phyloP scores from a whole-genome alignment of 2,888 invertebrate species.

The Heliconius aoede region DNA sequence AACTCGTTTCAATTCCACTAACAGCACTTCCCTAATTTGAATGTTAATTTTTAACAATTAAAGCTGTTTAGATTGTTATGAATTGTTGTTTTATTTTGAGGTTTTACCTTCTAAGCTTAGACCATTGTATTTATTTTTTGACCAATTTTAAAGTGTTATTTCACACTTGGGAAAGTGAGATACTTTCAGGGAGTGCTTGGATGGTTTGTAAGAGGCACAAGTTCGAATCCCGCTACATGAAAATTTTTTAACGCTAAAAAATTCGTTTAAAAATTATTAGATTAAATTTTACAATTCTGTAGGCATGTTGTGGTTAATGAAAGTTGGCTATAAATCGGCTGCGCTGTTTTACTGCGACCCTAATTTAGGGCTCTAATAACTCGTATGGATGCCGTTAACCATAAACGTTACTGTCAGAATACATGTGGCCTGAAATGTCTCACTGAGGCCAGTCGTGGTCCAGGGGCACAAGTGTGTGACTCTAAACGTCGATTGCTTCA shows the following conservation, averaged over 20 bases:
- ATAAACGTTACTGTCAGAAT: background rate
- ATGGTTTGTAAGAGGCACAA: too few relatives aligned
- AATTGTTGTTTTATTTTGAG: constrained; percentile 50
- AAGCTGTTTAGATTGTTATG: constrained; percentile 74
- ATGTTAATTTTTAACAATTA: constrained; percentile 83
- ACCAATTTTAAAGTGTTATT: too few relatives aligned
- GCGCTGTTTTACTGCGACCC: constrained; percentile 27
- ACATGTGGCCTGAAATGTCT: background rate
- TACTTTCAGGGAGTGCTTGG: too few relatives aligned
- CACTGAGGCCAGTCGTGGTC: too few relatives aligned
- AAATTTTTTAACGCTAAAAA: too few relatives aligned
- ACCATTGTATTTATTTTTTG: too few relatives aligned
- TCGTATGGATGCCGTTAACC: constrained; percentile 1
- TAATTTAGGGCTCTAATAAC: constrained; percentile 32
- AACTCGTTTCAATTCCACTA: constrained; percentile 81
- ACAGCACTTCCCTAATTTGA: constrained; percentile 79
- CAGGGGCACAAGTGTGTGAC: too few relatives aligned
- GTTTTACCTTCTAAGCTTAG: constrained; percentile 24
- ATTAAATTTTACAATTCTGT: constrained; percentile 40
- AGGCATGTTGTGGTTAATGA: constrained; percentile 28
- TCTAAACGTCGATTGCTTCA: too few relatives aligned
- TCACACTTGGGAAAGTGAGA: too few relatives aligned
- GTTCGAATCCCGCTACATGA: too few relatives aligned
- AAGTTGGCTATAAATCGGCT: constrained; percentile 33
- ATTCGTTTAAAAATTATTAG: constrained; percentile 31